Evolutionary conservation across 1,140 invertebrate genomes (phyloP).

Genomic region (Lamellibrachia luymesi): DNA sequence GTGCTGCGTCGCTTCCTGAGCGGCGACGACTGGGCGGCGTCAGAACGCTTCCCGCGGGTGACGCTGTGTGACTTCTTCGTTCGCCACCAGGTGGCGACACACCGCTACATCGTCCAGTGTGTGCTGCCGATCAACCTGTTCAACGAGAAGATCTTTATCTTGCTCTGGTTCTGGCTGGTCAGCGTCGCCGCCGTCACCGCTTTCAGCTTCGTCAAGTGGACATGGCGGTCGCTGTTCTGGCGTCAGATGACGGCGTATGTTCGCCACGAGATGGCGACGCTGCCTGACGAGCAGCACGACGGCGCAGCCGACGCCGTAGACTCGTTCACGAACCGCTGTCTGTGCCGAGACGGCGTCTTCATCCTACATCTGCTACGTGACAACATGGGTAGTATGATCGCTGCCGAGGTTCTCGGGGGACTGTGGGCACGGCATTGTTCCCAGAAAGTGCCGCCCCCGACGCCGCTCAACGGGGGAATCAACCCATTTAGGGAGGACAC

Average conservation of each 20-base stretch:
- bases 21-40: conserved; percentile 49
- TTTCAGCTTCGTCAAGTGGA: conserved; percentile 39
- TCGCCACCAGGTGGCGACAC: conserved; percentile 46
- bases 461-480: neutral
- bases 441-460: neutral
- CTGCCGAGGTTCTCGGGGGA: conserved; percentile 9
- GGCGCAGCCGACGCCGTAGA: neutral
- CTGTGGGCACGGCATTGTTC: conserved; percentile 19
- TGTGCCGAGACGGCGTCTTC: conserved; percentile 56
- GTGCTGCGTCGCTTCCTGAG: conserved; percentile 42
- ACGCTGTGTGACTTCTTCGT: conserved; percentile 55
- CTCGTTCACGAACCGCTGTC: conserved; percentile 39
- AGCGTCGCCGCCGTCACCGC: conserved; percentile 59
- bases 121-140: conserved; percentile 61
- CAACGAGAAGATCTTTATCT: conserved; percentile 63
- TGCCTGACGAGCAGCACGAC: conserved; percentile 17
- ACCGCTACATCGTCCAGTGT: conserved; percentile 61
- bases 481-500: neutral
- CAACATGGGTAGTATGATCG: conserved; percentile 35
- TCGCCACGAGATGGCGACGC: conserved; percentile 10
- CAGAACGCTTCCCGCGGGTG: conserved; percentile 52
- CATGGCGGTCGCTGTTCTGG: conserved; percentile 21
- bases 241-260: conserved; percentile 21
- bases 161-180: conserved; percentile 64
- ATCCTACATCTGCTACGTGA: conserved; percentile 54